These are phyloP conservation scores for Pogonophryne albipinna DNA, from an alignment of 2,797 vertebrate genomes.

Conservation along the genomic window DNA sequence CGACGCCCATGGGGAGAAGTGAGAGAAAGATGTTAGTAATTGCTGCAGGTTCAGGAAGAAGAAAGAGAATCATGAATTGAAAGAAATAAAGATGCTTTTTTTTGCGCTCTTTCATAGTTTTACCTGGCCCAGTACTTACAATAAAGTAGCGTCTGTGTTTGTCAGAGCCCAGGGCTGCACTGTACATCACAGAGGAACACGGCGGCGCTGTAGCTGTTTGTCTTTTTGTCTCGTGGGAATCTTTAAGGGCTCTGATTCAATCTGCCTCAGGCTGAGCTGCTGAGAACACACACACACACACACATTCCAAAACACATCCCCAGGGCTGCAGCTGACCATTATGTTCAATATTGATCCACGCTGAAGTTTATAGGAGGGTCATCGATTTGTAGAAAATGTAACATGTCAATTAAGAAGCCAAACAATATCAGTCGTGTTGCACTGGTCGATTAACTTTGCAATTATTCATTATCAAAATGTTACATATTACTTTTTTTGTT, in stretches of 20 bases:
- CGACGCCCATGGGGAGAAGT: too few species aligned
- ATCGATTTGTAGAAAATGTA: background rate
- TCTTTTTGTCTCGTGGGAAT: slow-evolving; percentile 50
- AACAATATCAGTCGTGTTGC: background rate
- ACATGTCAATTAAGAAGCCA: background rate
- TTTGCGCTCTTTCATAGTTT: slow-evolving; percentile 14
- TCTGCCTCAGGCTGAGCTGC: slow-evolving; percentile 38
- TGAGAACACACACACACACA: slow-evolving; percentile 9
- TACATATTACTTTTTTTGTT: too few species aligned
- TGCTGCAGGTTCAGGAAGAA: background rate
- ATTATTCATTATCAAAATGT: background rate
- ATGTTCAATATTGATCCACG: background rate
- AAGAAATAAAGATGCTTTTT: slow-evolving; percentile 27
- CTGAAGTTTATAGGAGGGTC: background rate
- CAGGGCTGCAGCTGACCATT: background rate
- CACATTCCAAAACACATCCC: background rate
- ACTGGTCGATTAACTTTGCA: background rate
- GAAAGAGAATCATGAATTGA: background rate
- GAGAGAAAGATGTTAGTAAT: background rate
- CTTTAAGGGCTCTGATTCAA: slow-evolving; percentile 54
- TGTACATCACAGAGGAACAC: slow-evolving; percentile 33
- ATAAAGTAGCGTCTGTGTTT: slow-evolving; percentile 23
- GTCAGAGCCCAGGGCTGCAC: slow-evolving; percentile 33
- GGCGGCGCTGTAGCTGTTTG: slow-evolving; percentile 19
- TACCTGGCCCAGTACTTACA: slow-evolving; percentile 35